These are phyloP conservation scores for Coecobrya sp. DNA, from an alignment of 2,888 invertebrate species.

Conservation along the genomic window DNA sequence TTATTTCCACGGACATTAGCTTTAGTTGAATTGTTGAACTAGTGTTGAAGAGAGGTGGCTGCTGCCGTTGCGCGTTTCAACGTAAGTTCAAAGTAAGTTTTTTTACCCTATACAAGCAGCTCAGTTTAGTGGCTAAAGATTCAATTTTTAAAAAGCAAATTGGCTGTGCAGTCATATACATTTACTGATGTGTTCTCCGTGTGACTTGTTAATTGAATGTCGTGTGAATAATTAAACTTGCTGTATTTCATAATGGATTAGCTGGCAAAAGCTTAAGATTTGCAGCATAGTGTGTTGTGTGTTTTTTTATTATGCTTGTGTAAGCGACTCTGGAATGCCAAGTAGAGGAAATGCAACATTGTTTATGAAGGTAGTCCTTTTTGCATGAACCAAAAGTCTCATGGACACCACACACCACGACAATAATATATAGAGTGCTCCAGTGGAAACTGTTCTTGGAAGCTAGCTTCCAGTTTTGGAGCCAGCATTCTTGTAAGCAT, in stretches of 20 bases:
- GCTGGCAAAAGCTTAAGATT: not conserved
- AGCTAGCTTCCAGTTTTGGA: not conserved
- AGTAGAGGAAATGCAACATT: not conserved
- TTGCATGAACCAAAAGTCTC: not conserved
- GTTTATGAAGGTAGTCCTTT: not conserved
- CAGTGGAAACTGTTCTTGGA: conserved; percentile 11
- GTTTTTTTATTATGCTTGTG: not conserved
- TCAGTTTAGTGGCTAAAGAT: not conserved
- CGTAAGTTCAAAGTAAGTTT: too few relatives aligned
- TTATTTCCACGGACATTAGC: conserved; percentile 68
- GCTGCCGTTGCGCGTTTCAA: conserved; percentile 56
- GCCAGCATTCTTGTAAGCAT: not conserved
- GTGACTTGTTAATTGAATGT: not conserved
- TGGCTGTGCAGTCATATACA: not conserved
- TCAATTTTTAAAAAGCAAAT: not conserved
- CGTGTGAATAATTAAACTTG: not conserved
- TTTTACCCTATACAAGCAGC: conserved; percentile 19
- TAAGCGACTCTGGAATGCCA: not conserved
- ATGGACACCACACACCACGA: too few relatives aligned
- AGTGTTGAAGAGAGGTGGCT: conserved; percentile 79
- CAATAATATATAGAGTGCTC: not conserved
- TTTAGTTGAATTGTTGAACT: conserved; percentile 82
- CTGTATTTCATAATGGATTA: not conserved
- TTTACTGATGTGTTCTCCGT: not conserved
- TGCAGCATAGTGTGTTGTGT: not conserved